Base-by-base conservation (phyloP, 2,888 invertebrate species). In the Athalia circularis region DNA sequence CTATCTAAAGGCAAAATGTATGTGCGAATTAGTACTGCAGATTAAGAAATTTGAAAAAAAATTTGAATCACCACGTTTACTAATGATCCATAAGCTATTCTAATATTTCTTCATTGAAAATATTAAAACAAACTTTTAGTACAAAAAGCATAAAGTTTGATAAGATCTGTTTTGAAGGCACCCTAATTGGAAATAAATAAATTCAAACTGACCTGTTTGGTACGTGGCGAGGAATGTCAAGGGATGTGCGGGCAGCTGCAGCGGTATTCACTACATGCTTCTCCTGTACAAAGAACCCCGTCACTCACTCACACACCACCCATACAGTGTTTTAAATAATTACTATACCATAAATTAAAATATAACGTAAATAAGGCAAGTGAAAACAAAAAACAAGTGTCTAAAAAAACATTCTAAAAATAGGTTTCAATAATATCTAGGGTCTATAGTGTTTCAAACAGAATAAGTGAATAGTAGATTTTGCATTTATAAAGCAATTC, bases 281-380 rank as follows among this genome's bases (percentile, higher is more conserved):
- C 85, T 90, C 90, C 90, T 90, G 89, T 87, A 90, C 89, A 90
- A 84, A 89, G 86, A 88, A 88, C 87, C 88, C 87, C 86, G 86
- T 89, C 88, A 89, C 89, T 89, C 89, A 86, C 87, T 89, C 89
- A 88, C 87, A 86, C 87, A 87, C 86, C 85, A 88, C 85, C 86
- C 87, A 85, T 82, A 82, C 81, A 80, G 78, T 84, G 45, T 65
- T 15, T 62, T 75, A 61, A 75, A 29, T 48, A 7, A 62, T 64
- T 52, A 62, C 48, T 62, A 64, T 9, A 59, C 75, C 45, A 75
- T 75, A 50, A 75, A 75, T 75, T 0, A 72, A n/a, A 57, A 72
- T 59, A 65, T 8, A 47, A 13, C 43, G 29, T 59, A 8, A 72
- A 11, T 47, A 47, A 6, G 57, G 9, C 13, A 59, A 65, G 11